These are phyloP conservation scores for Dasyornis broadbenti DNA, from an alignment of 2,113 vertebrate genomes.

Conservation along the genomic window DNA sequence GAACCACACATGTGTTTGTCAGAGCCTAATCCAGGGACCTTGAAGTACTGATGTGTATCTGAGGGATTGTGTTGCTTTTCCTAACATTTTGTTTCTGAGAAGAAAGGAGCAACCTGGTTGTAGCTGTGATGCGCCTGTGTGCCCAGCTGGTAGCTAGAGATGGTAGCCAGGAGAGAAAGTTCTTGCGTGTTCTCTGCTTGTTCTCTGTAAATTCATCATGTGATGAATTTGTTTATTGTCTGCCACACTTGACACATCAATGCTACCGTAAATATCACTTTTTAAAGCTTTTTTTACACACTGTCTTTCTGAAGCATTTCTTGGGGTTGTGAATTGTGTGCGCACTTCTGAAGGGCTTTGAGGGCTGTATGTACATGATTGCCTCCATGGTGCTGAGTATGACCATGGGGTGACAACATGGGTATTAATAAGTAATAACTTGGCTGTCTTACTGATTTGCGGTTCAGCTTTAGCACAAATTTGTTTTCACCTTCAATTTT, in stretches of 20 bases:
- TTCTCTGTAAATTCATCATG: too few relatives aligned
- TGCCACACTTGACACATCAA: accelerated
- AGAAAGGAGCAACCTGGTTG: background rate
- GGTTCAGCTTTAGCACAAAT: background rate
- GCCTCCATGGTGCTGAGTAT: background rate
- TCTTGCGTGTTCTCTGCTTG: background rate
- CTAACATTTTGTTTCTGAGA: background rate
- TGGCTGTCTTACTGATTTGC: background rate
- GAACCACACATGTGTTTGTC: accelerated
- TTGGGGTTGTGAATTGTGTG: background rate
- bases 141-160: background rate
- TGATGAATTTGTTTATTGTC: background rate
- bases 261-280: background rate
- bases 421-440: background rate
- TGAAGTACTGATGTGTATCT: background rate
- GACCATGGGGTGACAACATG: background rate
- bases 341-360: background rate
- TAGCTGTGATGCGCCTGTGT: background rate
- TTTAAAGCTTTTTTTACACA: background rate
- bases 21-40: background rate
- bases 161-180: background rate
- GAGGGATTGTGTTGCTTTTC: background rate
- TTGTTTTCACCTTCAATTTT: background rate
- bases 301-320: background rate
- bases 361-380: background rate